These are phyloP conservation scores for Hyles euphorbiae DNA, from an alignment of 1,140 invertebrate genomes.

Conservation along the genomic window DNA sequence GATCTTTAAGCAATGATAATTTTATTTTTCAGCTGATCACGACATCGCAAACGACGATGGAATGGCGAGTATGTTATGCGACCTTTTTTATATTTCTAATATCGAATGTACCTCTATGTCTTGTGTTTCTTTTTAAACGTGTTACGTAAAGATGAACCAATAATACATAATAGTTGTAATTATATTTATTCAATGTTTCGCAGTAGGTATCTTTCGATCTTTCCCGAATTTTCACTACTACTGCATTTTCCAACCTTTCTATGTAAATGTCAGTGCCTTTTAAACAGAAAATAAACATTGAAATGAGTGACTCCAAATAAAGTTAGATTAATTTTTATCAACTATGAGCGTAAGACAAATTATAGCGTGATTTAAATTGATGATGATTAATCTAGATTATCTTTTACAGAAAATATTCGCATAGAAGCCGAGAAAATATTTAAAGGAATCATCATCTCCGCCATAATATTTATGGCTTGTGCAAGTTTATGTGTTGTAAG, in stretches of 20 bases:
- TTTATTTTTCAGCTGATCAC: constrained; percentile 7
- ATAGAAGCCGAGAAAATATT: constrained; percentile 46
- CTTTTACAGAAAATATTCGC: constrained; percentile 43
- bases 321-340: too few relatives aligned
- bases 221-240: too few relatives aligned
- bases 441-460: constrained; percentile 41
- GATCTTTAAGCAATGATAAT: not conserved
- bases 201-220: too few relatives aligned
- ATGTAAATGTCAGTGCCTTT: too few relatives aligned
- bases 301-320: too few relatives aligned
- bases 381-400: too few relatives aligned
- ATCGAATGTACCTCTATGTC: not conserved
- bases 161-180: not conserved
- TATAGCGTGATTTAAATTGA: too few relatives aligned
- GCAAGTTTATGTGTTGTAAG: constrained; percentile 36
- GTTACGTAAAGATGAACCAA: not conserved
- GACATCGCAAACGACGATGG: constrained; percentile 9
- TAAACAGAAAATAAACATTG: too few relatives aligned
- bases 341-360: too few relatives aligned
- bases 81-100: not conserved
- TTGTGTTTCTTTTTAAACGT: not conserved
- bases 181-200: not conserved
- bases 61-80: constrained; percentile 6
- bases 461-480: constrained; percentile 43
- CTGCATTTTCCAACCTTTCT: too few relatives aligned